Conservation (phyloP, 2,797 vertebrate species). For the Rhinophrynus dorsalis region DNA sequence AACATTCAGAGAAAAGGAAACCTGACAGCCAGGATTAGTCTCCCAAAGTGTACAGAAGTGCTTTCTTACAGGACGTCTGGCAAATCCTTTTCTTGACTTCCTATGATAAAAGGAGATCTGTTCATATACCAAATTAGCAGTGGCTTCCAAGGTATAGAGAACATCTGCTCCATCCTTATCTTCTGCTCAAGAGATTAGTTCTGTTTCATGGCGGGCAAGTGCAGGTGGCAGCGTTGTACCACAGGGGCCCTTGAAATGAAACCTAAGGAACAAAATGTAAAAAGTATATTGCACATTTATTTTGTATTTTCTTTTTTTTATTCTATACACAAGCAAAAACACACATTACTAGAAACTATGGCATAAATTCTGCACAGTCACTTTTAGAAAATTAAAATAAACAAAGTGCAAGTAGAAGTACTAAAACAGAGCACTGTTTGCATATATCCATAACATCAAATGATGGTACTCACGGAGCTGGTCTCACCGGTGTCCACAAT, state of each 20-base stretch:
- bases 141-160: not conserved
- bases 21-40: not conserved
- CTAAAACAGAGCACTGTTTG: too few species aligned
- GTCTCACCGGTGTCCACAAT: too few species aligned
- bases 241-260: slow-evolving; percentile 90
- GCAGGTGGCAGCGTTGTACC: slow-evolving; percentile 84
- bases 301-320: too few species aligned
- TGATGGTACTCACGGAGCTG: too few species aligned
- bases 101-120: not conserved
- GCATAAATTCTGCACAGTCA: too few species aligned
- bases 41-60: not conserved
- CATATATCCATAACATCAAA: too few species aligned
- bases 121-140: not conserved
- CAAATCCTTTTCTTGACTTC: not conserved
- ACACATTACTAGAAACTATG: too few species aligned
- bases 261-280: slow-evolving; percentile 72
- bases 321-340: too few species aligned
- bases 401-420: too few species aligned
- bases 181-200: slow-evolving; percentile 67
- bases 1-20: not conserved
- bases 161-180: not conserved
- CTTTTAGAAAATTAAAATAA: too few species aligned
- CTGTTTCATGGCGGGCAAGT: slow-evolving; percentile 77
- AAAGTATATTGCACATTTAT: too few species aligned
- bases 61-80: not conserved